Percentiles rank a stretch among this genome's conserved stretches.
Conservation (phyloP, 2,797 vertebrate species). For the Aphelocoma californica region DNA sequence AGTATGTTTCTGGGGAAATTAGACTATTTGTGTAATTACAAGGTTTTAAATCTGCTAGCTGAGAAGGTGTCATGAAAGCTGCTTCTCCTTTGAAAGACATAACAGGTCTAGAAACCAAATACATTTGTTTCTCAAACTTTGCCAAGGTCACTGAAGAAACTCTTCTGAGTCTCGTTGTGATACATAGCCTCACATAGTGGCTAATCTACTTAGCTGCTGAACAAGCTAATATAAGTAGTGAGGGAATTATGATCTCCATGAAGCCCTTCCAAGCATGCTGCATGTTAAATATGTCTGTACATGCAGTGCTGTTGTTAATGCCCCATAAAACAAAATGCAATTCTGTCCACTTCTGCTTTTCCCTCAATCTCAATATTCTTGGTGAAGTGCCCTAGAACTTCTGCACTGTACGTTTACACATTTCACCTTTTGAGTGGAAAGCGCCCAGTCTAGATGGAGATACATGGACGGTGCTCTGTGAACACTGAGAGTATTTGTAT, state of each 20-base stretch:
- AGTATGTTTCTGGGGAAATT: background rate
- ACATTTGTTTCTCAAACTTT: background rate
- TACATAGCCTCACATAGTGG: background rate
- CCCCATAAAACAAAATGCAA: background rate
- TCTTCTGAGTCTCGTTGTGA: rapidly evolving
- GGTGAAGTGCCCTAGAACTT: background rate
- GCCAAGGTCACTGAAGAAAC: background rate
- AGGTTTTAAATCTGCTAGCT: background rate
- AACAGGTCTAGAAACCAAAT: background rate
- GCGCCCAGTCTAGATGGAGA: background rate
- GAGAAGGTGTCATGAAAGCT: background rate
- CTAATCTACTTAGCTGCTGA: background rate
- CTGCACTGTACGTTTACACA: background rate
- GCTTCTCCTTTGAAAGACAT: background rate
- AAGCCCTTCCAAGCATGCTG: background rate
- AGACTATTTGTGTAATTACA: background rate
- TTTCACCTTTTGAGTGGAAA: background rate
- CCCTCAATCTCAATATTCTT: background rate
- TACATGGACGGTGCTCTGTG: background rate
- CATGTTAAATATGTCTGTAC: background rate
- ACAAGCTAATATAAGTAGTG: background rate
- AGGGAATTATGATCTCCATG: background rate
- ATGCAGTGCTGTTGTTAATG: background rate
- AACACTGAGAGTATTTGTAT: background rate
- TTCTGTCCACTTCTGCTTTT: background rate